Conservation (phyloP, 2,797 vertebrate species). For the Limnodromus scolopaceus region DNA sequence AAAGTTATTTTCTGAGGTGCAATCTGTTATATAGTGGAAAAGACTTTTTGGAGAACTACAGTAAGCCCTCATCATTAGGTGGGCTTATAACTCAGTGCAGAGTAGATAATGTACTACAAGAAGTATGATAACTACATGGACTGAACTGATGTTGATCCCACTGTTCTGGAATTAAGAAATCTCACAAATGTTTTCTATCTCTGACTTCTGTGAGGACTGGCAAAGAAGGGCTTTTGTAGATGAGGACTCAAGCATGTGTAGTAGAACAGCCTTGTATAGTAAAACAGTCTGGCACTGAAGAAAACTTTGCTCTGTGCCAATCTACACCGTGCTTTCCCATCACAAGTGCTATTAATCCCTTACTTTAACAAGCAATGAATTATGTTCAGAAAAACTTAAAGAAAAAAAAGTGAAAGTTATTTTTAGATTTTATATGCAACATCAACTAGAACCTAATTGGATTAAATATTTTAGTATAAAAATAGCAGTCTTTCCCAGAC, state of each 20-base stretch:
- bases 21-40: background rate
- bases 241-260: background rate
- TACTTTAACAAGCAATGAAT: conserved; percentile 24
- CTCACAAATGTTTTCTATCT: background rate
- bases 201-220: background rate
- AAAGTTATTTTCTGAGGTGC: background rate
- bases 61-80: background rate
- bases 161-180: conserved; percentile 8
- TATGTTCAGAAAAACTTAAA: background rate
- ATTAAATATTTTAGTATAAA: conserved; percentile 56
- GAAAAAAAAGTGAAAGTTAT: background rate
- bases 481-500: conserved; percentile 33
- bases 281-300: background rate
- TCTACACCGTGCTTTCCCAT: background rate
- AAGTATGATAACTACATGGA: background rate
- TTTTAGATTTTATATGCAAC: conserved; percentile 60
- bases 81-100: background rate
- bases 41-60: background rate
- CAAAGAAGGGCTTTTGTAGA: background rate
- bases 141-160: background rate
- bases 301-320: background rate
- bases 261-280: background rate
- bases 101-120: background rate
- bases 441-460: conserved; percentile 58
- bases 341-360: background rate